Evolutionary conservation across 1,140 invertebrate genomes (phyloP).

Genomic region (Megalopta genalis): DNA sequence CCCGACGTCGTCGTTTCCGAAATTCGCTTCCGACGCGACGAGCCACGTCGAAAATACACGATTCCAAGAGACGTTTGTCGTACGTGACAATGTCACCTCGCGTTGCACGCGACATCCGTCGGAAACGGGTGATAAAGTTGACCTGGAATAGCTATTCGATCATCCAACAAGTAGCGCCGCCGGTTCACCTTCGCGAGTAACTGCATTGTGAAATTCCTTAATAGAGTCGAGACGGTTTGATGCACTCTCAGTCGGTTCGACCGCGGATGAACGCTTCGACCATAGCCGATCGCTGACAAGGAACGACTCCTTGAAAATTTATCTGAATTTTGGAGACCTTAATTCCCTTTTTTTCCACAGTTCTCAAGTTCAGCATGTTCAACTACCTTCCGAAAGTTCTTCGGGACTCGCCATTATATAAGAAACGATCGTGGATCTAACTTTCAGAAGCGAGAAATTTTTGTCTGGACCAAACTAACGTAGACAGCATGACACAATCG

Average conservation of each 20-base stretch:
- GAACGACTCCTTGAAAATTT: too few species aligned
- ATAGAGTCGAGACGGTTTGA: too few species aligned
- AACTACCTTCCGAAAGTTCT: neutral
- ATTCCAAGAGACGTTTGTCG: neutral
- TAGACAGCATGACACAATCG: too few species aligned
- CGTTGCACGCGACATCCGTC: neutral
- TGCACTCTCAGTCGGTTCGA: too few species aligned
- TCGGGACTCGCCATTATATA: too few species aligned
- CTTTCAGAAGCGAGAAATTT: too few species aligned
- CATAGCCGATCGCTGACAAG: too few species aligned
- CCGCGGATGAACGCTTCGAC: too few species aligned
- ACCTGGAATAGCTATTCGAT: neutral
- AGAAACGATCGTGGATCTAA: too few species aligned
- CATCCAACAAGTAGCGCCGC: neutral
- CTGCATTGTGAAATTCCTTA: too few species aligned
- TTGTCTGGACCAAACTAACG: too few species aligned
- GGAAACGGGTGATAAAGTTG: neutral
- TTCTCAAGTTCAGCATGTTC: neutral
- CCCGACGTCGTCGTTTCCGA: neutral
- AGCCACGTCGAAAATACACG: neutral
- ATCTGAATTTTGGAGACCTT: neutral
- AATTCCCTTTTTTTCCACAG: neutral
- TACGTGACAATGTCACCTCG: neutral
- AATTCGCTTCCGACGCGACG: neutral
- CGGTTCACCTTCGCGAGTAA: neutral